Evolutionary conservation across 2,888 invertebrate genomes (phyloP), one percentile per base, ranked within the genome.

Genomic region (Lasioglossum pauxillum): DNA sequence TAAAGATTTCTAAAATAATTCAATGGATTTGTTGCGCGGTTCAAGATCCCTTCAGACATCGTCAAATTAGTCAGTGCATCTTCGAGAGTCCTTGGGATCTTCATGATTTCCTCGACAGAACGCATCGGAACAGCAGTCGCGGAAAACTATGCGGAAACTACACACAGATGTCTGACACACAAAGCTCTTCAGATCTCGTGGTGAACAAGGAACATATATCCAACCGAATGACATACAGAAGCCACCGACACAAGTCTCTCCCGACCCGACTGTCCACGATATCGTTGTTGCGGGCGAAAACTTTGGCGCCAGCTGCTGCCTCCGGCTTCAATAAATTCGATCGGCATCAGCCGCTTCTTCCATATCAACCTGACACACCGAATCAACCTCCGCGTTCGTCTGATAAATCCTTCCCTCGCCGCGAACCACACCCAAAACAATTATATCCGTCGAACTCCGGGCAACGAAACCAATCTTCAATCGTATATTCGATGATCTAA

Each of bases 201-300:
- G 76, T 64, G 76, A 76, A 77, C 69, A 75, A 67, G 75, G 27
- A 74, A 74, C 73, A 35, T 73, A 80, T 64, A 80, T 85, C 60
- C 38, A 41, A 27, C 31, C 79, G 38, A 67, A 16, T 49, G 71
- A 27, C 76, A 74, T 53, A 64, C 57, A 67, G 78, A 85, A 81
- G 57, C 85, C 78, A 78, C 78, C 73, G 69, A 85, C 60, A 75
- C 85, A 79, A 75, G 73, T 84, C 73, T 80, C 75, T 73, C 12
- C 7, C 77, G 27, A 67, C 27, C 46, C 78, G 16, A 79, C 76
- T 64, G 67, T 49, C 35, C 38, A 35, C 35, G 73, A 80, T 77
- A 77, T 31, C 75, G 78, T 44, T 85, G 85, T 86, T 81, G 86
- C 82, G 82, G 80, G 19, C 53, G 60, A 76, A 31, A 86, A 86